Conservation (phyloP, 92 coral and sea anemone species). For the Plumapathes pennacea region DNA sequence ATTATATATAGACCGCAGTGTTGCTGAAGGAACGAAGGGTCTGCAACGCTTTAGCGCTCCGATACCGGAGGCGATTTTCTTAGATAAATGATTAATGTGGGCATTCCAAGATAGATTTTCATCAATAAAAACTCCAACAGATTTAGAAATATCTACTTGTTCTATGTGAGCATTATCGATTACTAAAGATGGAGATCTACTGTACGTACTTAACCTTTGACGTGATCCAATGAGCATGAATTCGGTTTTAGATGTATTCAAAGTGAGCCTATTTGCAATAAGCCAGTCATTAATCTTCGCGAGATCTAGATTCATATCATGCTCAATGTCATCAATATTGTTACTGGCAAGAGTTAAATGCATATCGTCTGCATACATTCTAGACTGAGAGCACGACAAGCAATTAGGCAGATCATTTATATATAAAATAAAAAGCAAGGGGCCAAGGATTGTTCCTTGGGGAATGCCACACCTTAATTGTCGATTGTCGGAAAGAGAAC, state of each 20-base stretch:
- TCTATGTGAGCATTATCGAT: slow-evolving; percentile 15
- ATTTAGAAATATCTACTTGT: slow-evolving; percentile 12
- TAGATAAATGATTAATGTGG: slow-evolving; percentile 1
- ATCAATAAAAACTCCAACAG: slow-evolving; percentile 6
- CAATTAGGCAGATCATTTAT: slow-evolving; percentile 19
- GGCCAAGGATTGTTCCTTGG: slow-evolving; percentile 25
- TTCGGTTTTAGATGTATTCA: slow-evolving; percentile 38
- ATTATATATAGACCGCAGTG: slow-evolving; percentile 5
- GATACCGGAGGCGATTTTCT: slow-evolving; percentile 20
- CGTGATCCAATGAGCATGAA: slow-evolving; percentile 35
- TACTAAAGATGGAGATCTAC: slow-evolving; percentile 12
- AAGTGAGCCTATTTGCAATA: slow-evolving; percentile 20
- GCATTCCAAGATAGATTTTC: slow-evolving; percentile 19
- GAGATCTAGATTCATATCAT: slow-evolving; percentile 12
- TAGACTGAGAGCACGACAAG: slow-evolving; percentile 10
- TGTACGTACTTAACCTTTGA: slow-evolving; percentile 18
- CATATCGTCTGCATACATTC: slow-evolving; percentile 13
- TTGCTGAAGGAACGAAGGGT: slow-evolving; percentile 1
- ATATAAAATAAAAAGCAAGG: slow-evolving; percentile 11
- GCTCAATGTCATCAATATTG: slow-evolving; percentile 6
- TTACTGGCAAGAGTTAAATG: slow-evolving; percentile 37
- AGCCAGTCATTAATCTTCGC: slow-evolving; percentile 19
- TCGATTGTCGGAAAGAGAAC: slow-evolving; percentile 7
- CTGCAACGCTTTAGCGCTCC: slow-evolving; percentile 11
- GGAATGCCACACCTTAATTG: slow-evolving; percentile 23